Conservation (phyloP, 2,888 invertebrate species). For the Euclidia mi region DNA sequence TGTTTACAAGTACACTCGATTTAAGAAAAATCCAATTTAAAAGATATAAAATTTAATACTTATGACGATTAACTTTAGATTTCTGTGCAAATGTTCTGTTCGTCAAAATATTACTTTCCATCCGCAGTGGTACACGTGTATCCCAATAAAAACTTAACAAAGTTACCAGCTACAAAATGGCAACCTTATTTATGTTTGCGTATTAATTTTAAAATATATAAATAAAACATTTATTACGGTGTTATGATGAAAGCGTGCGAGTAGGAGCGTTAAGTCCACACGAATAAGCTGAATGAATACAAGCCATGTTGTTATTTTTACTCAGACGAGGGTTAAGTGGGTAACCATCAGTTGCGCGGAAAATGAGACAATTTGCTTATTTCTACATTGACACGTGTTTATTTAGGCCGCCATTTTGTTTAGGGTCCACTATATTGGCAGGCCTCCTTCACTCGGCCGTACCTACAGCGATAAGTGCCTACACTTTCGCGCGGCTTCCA, state of each 20-base stretch:
- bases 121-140: too few species aligned
- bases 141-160: too few species aligned
- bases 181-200: neutral
- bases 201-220: slow-evolving; percentile 14
- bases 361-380: slow-evolving; percentile 51
- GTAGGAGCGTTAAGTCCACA: slow-evolving; percentile 51
- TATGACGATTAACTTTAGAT: too few species aligned
- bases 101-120: too few species aligned
- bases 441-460: too few species aligned
- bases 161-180: too few species aligned
- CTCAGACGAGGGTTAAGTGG: slow-evolving; percentile 56
- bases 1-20: too few species aligned
- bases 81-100: too few species aligned
- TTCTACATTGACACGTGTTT: slow-evolving; percentile 37
- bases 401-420: slow-evolving; percentile 42
- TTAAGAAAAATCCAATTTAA: too few species aligned
- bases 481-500: too few species aligned
- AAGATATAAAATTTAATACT: too few species aligned
- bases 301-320: slow-evolving; percentile 59
- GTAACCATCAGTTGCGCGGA: slow-evolving; percentile 44
- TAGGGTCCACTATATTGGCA: slow-evolving; percentile 18
- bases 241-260: slow-evolving; percentile 47
- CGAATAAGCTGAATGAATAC: slow-evolving; percentile 56
- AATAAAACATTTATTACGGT: slow-evolving; percentile 46
- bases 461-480: too few species aligned